Evolutionary conservation across 2,888 invertebrate genomes (phyloP), one percentile per base, ranked within the genome.

Genomic region (Notodromas monacha): DNA sequence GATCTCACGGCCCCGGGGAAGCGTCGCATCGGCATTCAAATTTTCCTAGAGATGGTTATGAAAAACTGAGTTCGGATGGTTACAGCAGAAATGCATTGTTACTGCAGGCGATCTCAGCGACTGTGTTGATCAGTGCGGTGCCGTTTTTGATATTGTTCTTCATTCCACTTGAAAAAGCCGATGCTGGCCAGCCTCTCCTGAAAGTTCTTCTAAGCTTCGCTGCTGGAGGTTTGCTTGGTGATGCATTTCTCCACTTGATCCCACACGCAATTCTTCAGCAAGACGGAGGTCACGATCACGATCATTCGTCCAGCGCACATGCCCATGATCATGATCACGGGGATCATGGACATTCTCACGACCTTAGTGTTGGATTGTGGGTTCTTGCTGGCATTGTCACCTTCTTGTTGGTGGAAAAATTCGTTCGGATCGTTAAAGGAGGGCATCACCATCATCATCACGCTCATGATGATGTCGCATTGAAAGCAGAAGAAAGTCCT

Each of bases 181-280:
- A 66, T 32, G 68, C 72, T 42, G 69, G 74, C 47, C 64, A 74
- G 47, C 70, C 79, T 2, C 53, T 79, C 26, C 54, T 92, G 4
- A 92, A 89, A 53, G 61, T 89, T 34, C 56, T 86, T 29, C 50
- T 86, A 28, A 76, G 79, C 11, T 86, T 86, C 51, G 86, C 84
- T 1, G 79, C 84, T 2, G 81, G 86, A 27, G 81, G 96, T 28
- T 58, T 99, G 10, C 57, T 99, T 1, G 96, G 96, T 4, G 96
- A 99, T 56, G 92, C 96, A 0, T 99, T 99, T 50, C 58, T 99
- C 4, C 96, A 99, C 54, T 56, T 99, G 37, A 96, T 99, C 44
- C 96, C 96, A 2, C 96, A 99, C 51, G 86, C 96, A 6, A 60
- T 68, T 15, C 56, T 56, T 38, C 61, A 64, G 0, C 37, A 40